Conservation (phyloP, 2,888 invertebrate genomes). For the Ochropleura plecta region DNA sequence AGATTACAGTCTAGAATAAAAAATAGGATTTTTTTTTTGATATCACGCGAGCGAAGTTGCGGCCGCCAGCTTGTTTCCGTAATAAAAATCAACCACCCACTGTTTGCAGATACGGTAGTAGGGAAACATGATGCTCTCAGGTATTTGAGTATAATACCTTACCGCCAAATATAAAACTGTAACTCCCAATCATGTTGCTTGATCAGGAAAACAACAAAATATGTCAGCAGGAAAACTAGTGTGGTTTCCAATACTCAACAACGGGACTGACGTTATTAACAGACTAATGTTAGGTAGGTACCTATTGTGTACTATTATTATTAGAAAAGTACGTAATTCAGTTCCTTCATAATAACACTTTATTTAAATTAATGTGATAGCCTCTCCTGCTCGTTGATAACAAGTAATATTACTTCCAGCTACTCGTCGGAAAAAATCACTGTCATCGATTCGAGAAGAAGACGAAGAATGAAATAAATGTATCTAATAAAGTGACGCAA, state of each 20-base stretch:
- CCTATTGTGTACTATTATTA: background rate
- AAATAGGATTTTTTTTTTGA: too few species aligned
- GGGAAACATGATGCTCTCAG: background rate
- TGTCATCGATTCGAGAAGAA: background rate
- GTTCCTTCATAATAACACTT: background rate
- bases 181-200: background rate
- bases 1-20: too few species aligned
- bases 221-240: background rate
- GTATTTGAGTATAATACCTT: background rate
- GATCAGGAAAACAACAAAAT: background rate
- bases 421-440: background rate
- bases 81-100: too few species aligned
- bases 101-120: background rate
- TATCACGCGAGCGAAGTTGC: too few species aligned
- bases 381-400: background rate
- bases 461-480: background rate
- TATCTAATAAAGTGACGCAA: conserved; percentile 26
- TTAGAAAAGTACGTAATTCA: background rate
- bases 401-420: background rate
- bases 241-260: background rate
- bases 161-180: background rate
- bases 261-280: background rate
- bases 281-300: background rate
- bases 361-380: background rate
- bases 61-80: too few species aligned